A percentile compares a stretch with the other conserved stretches of the same genome.
phyloP scores from a whole-genome alignment of 2,797 vertebrate species.

The Liparis tanakae region DNA sequence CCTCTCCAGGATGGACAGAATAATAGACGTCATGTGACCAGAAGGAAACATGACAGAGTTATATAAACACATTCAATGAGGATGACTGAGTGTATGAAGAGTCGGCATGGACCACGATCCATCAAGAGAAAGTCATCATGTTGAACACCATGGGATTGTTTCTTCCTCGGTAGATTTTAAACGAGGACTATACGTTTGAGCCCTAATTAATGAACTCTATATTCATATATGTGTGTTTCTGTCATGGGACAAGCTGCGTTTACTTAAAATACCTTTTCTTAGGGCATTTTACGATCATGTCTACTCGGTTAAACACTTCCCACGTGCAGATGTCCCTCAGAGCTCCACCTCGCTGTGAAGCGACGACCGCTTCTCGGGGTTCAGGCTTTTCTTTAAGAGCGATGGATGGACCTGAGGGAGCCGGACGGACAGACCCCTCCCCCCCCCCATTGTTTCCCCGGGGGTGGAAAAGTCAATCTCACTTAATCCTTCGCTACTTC shows the following conservation, averaged over 20 bases:
- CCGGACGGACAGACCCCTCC: conserved; percentile 46
- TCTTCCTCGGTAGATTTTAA: too few species aligned
- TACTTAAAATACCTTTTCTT: conserved; percentile 16
- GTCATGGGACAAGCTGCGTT: conserved; percentile 6
- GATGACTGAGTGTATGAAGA: too few species aligned
- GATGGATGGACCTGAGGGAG: conserved; percentile 18
- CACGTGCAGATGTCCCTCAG: not conserved
- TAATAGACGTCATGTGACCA: too few species aligned
- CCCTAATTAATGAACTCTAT: conserved; percentile 27
- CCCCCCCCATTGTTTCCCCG: conserved; percentile 70
- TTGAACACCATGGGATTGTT: too few species aligned
- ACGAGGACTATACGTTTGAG: not conserved
- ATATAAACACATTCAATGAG: too few species aligned
- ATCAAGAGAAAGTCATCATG: too few species aligned
- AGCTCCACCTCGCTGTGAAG: conserved; percentile 26
- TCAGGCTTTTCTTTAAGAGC: conserved; percentile 37
- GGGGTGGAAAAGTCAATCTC: conserved; percentile 65
- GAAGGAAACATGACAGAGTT: too few species aligned
- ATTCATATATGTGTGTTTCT: conserved; percentile 6
- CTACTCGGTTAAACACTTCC: not conserved
- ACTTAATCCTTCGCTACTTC: conserved; percentile 69
- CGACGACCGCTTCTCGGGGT: conserved; percentile 14
- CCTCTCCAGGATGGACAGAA: too few species aligned
- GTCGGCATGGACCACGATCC: too few species aligned
- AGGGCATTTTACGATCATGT: not conserved